These are phyloP conservation scores for Poliocrania exsul DNA, from an alignment of 2,797 vertebrate genomes.

Conservation along the genomic window DNA sequence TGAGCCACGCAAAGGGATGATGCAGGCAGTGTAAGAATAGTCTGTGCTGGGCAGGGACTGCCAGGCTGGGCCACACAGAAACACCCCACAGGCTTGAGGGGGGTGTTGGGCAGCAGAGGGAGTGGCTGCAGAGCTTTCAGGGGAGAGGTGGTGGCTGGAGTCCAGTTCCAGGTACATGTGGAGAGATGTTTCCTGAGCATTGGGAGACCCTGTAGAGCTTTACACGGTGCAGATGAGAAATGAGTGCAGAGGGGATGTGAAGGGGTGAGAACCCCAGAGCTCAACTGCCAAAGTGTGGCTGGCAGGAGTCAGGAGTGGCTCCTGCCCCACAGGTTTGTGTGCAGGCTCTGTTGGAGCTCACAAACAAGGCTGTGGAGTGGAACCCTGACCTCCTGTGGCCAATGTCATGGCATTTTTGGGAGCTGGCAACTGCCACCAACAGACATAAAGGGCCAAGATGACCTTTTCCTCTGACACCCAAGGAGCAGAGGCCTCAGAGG, in stretches of 20 bases:
- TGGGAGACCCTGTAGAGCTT: not conserved
- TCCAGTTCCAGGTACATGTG: not conserved
- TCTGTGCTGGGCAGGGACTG: not conserved
- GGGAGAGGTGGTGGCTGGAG: not conserved
- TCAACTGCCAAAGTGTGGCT: not conserved
- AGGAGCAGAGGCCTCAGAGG: not conserved
- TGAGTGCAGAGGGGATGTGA: not conserved
- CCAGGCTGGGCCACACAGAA: not conserved
- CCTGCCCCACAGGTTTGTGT: not conserved
- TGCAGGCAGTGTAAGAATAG: not conserved
- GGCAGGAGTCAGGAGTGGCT: not conserved
- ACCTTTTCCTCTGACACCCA: not conserved
- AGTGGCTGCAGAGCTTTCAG: not conserved
- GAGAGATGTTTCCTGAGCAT: not conserved
- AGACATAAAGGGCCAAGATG: not conserved
- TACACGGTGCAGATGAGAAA: not conserved
- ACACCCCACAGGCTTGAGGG: not conserved
- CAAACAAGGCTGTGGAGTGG: not conserved
- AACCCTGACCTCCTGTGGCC: not conserved
- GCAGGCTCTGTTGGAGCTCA: not conserved
- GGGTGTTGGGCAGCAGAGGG: not conserved
- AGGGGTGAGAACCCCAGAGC: not conserved
- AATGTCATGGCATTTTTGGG: rapidly evolving
- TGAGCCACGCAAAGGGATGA: not conserved
- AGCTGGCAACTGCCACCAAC: not conserved